These are phyloP conservation scores for Drosophila paulistorum DNA, from an alignment of 1,140 invertebrate genomes.

Conservation along the genomic window DNA sequence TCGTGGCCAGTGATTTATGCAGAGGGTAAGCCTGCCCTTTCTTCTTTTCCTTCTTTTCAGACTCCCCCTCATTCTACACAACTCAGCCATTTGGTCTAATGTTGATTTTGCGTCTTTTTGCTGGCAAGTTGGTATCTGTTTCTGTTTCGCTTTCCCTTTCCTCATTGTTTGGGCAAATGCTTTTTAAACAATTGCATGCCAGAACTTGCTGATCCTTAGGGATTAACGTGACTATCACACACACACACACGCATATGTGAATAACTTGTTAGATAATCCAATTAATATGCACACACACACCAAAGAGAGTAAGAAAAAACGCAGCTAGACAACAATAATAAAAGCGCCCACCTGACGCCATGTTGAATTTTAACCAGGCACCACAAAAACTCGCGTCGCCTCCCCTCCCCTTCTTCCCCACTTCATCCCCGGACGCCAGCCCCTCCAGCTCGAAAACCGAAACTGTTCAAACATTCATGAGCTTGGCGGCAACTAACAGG, in stretches of 20 bases:
- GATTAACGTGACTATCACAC: conserved; percentile 70
- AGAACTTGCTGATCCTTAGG: conserved; percentile 57
- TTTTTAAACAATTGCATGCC: conserved; percentile 79
- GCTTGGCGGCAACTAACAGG: conserved; percentile 12
- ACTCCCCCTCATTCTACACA: background rate
- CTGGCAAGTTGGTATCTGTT: conserved; percentile 41
- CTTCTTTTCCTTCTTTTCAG: background rate
- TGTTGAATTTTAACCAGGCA: conserved; percentile 16
- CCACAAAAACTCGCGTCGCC: conserved; percentile 3
- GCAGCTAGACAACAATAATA: conserved; percentile 23
- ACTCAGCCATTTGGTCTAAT: conserved; percentile 48
- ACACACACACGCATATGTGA: conserved; percentile 6
- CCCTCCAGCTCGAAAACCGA: background rate
- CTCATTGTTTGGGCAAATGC: conserved; percentile 71
- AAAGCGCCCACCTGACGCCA: conserved; percentile 16
- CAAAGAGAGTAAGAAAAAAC: conserved; percentile 13
- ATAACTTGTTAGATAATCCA: conserved; percentile 27
- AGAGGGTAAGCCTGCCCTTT: conserved; percentile 23
- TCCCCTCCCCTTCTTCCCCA: background rate
- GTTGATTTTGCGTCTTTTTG: conserved; percentile 74
- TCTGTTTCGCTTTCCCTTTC: conserved; percentile 2
- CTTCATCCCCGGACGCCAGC: background rate
- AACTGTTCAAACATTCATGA: conserved; percentile 29
- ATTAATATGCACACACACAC: conserved; percentile 27
- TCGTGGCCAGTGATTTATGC: conserved; percentile 61